Base-by-base conservation (phyloP, 2,888 invertebrate genomes). In the Calameuta pallipes region DNA sequence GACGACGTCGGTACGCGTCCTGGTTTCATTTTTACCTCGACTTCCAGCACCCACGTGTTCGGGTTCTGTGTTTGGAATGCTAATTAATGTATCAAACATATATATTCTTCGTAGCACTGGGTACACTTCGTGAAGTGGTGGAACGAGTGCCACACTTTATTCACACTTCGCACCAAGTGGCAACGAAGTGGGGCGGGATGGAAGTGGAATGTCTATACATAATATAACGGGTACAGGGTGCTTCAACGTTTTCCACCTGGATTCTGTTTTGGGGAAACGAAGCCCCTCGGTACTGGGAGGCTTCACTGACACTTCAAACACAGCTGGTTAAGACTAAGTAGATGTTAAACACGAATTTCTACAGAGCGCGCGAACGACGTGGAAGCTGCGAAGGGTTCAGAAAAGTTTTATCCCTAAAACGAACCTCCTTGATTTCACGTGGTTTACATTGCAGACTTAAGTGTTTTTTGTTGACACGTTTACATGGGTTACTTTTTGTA, bases 181-280 rank as follows among this genome's bases (percentile, higher is more conserved):
- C 37, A 41, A 41, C 37, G 13, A 41, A 41, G 37, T 41, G 37
- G 37, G 15, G 0, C 13, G 15, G 15, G 15, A 15, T 70, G 70
- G 33, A 70, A 70, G 13, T 11, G 30, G 30, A 70, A 70, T 30
- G 37, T 41, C 37, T 15, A 1, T 33, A 33, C 30, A 6, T 4
- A 13, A 30, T 70, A 11, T 30, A 13, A 31, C 15, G 70, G 30
- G 30, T 70, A 70, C 70, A 30, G 30, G 70, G 4, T 9, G 70
- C n/a, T 70, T 70, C 70, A 33, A 70, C n/a, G 70, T 9, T 70
- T 70, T n/a, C 70, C 70, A 15, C 37, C 70, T 70, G 30, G 70
- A 11, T 12, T 70, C 30, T 33, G 70, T 70, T 70, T 70, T 30
- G 15, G 37, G 37, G 15, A 15, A 41, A 41, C 15, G 37, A 41